phyloP scores from a whole-genome alignment of 2,113 vertebrate species.

The Aramus guarauna region DNA sequence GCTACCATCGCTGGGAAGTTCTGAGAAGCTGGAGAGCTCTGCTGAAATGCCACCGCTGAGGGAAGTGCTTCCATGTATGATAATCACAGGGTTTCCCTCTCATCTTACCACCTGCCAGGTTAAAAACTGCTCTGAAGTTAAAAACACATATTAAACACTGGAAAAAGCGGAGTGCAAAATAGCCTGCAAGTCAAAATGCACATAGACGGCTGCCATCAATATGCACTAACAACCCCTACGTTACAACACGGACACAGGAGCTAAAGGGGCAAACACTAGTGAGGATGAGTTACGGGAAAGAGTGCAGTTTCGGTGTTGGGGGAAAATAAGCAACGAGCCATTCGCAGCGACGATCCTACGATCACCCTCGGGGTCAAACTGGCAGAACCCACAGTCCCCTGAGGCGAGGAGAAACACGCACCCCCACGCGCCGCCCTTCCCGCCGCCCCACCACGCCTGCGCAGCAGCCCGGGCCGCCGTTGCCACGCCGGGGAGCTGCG shows the following conservation, averaged over 20 bases:
- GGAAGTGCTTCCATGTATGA: background rate
- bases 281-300: accelerated
- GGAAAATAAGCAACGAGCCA: background rate
- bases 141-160: background rate
- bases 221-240: accelerated
- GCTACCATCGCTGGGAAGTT: accelerated
- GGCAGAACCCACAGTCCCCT: accelerated
- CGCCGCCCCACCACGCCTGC: background rate
- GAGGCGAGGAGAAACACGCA: background rate
- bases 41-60: background rate
- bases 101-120: background rate
- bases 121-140: background rate
- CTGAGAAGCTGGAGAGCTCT: background rate
- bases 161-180: background rate
- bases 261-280: background rate
- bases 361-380: background rate
- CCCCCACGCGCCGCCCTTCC: background rate
- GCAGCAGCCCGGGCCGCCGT: background rate
- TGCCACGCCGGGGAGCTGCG: background rate
- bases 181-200: background rate
- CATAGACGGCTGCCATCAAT: accelerated
- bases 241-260: too few species aligned
- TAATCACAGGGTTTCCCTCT: background rate
- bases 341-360: accelerated
- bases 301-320: accelerated